A percentile compares a stretch with the other conserved stretches of the same genome.
These are phyloP conservation scores for Julus scanicus DNA, from an alignment of 2,888 invertebrate genomes.

Conservation along the genomic window DNA sequence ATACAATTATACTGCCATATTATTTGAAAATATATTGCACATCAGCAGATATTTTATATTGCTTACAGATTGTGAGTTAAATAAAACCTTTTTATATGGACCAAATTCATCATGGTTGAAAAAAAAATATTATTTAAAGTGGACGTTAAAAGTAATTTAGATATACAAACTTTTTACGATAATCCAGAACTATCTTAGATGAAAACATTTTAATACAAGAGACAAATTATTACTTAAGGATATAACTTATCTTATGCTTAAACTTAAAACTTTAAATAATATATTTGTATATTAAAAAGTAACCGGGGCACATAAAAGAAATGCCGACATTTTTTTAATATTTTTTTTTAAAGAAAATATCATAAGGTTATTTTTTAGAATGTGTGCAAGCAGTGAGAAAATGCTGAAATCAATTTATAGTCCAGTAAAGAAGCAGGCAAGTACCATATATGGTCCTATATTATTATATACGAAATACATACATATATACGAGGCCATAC, in stretches of 20 bases:
- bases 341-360: not conserved
- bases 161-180: too few species aligned
- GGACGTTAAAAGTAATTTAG: too few species aligned
- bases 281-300: constrained; percentile 15
- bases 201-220: not conserved
- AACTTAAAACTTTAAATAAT: not conserved
- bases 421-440: not conserved
- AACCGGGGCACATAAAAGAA: not conserved
- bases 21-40: too few species aligned
- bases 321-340: constrained; percentile 33
- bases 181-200: too few species aligned
- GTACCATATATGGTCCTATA: not conserved
- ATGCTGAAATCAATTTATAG: not conserved
- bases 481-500: not conserved
- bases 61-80: too few species aligned
- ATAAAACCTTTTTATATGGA: too few species aligned
- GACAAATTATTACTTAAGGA: not conserved
- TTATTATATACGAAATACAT: not conserved
- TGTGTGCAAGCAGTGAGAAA: not conserved
- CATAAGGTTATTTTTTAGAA: not conserved
- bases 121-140: too few species aligned
- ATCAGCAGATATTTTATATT: too few species aligned
- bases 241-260: not conserved
- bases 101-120: too few species aligned
- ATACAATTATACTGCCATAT: too few species aligned